These are phyloP conservation scores for Delphinapterus leucas DNA, from an alignment of 2,113 vertebrate species.

Conservation along the genomic window DNA sequence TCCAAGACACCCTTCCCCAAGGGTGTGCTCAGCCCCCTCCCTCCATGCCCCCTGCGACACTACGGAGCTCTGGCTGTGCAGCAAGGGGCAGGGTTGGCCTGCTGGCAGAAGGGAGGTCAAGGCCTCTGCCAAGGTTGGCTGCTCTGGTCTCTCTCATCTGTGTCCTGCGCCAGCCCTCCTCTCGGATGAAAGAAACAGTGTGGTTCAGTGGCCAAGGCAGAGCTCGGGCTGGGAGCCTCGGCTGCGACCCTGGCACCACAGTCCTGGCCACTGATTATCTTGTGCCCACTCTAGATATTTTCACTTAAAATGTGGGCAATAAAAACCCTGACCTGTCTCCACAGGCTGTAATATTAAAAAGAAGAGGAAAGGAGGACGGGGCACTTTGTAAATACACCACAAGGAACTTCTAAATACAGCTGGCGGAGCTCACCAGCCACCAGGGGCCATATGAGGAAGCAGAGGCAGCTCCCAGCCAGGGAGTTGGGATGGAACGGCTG, in stretches of 20 bases:
- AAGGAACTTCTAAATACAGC: not conserved
- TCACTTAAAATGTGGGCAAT: slow-evolving; percentile 28
- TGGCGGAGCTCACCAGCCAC: not conserved
- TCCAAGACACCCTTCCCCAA: not conserved
- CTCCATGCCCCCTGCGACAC: not conserved
- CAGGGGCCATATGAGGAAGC: not conserved
- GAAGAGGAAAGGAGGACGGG: not conserved
- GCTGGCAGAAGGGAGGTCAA: not conserved
- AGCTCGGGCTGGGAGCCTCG: not conserved
- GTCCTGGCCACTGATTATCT: not conserved
- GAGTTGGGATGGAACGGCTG: rapidly evolving
- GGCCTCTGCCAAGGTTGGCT: slow-evolving; percentile 43
- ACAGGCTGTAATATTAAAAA: not conserved
- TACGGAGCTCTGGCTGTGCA: not conserved
- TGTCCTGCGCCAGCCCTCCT: slow-evolving; percentile 43
- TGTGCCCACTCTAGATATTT: not conserved
- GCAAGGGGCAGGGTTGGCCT: slow-evolving; percentile 21
- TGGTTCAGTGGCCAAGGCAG: not conserved
- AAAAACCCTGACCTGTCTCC: not conserved
- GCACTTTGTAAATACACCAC: not conserved
- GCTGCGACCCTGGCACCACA: not conserved
- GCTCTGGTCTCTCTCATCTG: slow-evolving; percentile 48
- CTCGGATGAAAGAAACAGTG: slow-evolving; percentile 40
- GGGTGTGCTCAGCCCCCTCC: not conserved
- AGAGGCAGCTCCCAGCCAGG: not conserved